Conservation (phyloP, 1,140 invertebrate species). For the Papilio aristodemus region DNA sequence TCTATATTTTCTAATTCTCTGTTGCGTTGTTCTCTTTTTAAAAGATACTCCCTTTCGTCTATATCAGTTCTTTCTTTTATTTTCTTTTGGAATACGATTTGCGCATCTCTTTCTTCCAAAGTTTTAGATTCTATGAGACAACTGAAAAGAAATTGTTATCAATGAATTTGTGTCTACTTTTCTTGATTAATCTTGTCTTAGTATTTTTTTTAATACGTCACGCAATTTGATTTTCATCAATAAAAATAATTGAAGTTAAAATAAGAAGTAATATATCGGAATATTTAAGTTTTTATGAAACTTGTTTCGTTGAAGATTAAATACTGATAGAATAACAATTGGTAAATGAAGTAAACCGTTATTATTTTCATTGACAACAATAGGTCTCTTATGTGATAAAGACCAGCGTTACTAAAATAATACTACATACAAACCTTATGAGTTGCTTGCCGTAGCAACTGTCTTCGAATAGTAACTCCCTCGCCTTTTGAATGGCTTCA, state of each 20-base stretch:
- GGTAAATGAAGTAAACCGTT: too few species aligned
- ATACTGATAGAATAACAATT: too few species aligned
- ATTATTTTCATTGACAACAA: too few species aligned
- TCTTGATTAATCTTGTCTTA: too few species aligned
- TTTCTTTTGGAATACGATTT: constrained; percentile 54
- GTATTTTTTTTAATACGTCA: too few species aligned
- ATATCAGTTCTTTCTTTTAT: constrained; percentile 38
- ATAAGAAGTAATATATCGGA: too few species aligned
- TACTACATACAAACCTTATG: constrained; percentile 43
- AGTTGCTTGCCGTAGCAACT: constrained; percentile 56
- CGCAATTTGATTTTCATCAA: too few species aligned
- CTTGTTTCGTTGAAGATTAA: too few species aligned
- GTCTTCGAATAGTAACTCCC: constrained; percentile 51
- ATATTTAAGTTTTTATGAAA: too few species aligned
- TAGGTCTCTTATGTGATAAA: too few species aligned
- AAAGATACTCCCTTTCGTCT: constrained; percentile 37
- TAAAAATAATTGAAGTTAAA: too few species aligned
- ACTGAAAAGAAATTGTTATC: constrained; percentile 39
- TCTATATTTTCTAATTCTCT: constrained; percentile 38
- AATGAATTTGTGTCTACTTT: neutral
- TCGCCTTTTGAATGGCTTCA: constrained; percentile 43
- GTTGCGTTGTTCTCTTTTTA: constrained; percentile 37
- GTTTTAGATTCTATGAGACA: constrained; percentile 56
- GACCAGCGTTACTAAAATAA: neutral
- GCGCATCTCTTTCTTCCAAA: constrained; percentile 55